Conservation (phyloP, 1,140 invertebrate genomes). For the Trichogramma pretiosum region DNA sequence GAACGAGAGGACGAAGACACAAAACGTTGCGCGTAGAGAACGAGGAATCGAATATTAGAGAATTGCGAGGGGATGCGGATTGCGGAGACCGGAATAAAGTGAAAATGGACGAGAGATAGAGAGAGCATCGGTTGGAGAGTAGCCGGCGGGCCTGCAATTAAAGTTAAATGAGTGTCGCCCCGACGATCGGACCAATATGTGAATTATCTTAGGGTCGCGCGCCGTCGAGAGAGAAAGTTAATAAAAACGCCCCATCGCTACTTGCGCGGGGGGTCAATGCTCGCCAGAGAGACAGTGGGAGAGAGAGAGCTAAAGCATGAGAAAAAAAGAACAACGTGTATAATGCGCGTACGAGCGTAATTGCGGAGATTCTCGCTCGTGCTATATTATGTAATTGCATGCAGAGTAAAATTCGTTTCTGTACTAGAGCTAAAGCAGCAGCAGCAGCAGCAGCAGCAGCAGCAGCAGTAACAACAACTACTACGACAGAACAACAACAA, state of each 20-base stretch:
- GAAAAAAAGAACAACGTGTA: background rate
- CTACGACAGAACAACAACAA: too few species aligned
- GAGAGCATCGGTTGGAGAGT: background rate
- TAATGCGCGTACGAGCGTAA: background rate
- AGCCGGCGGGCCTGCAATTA: constrained; percentile 1
- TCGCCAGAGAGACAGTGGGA: background rate
- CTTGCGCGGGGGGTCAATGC: too few species aligned
- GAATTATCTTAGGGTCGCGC: too few species aligned
- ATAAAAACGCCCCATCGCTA: too few species aligned
- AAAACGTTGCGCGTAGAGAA: background rate
- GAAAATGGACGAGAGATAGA: background rate
- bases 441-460: background rate
- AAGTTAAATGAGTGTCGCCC: constrained; percentile 2
- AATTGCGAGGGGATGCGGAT: background rate
- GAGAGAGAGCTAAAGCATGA: background rate
- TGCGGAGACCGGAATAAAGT: background rate
- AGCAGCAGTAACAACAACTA: too few species aligned
- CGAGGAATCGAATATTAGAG: too few species aligned
- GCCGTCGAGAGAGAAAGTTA: background rate
- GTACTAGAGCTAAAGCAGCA: background rate
- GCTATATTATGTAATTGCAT: too few species aligned
- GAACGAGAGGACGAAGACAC: background rate
- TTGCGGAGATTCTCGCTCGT: too few species aligned
- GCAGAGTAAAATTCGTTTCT: background rate
- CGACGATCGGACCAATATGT: too few species aligned